Evolutionary conservation across 1,140 invertebrate genomes (phyloP).

Genomic region (Vanessa atalanta): DNA sequence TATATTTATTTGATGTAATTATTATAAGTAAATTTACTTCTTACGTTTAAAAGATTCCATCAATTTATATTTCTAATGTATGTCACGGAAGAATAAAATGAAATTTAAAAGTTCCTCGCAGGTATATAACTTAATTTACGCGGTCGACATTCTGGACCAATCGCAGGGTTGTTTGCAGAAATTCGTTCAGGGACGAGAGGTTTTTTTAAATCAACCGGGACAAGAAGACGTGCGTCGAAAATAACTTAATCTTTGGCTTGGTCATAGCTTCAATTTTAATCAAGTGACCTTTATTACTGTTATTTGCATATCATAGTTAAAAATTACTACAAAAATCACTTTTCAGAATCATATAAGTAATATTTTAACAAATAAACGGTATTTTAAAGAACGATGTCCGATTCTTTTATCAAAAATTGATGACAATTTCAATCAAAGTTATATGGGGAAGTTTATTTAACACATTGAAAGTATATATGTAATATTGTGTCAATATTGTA

Average conservation of each 20-base stretch:
- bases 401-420: too few relatives aligned
- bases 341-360: too few relatives aligned
- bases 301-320: too few relatives aligned
- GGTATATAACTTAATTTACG: constrained; percentile 59
- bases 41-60: not conserved
- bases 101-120: constrained; percentile 44
- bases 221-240: constrained; percentile 52
- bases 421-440: too few relatives aligned
- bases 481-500: too few relatives aligned
- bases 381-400: too few relatives aligned
- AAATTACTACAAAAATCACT: too few relatives aligned
- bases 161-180: constrained; percentile 54
- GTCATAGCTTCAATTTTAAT: constrained; percentile 6
- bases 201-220: constrained; percentile 49
- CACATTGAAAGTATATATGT: too few relatives aligned
- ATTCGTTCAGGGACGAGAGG: constrained; percentile 54
- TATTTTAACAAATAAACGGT: too few relatives aligned
- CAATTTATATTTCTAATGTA: not conserved
- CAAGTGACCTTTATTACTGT: not conserved
- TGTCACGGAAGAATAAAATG: constrained; percentile 27
- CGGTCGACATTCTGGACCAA: constrained; percentile 46
- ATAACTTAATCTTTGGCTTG: constrained; percentile 25
- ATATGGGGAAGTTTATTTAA: too few relatives aligned
- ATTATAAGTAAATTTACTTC: not conserved
- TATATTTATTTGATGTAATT: not conserved